These are phyloP conservation scores for Cyphomyrus discorhynchus DNA, from an alignment of 2,113 vertebrate genomes.

Conservation along the genomic window DNA sequence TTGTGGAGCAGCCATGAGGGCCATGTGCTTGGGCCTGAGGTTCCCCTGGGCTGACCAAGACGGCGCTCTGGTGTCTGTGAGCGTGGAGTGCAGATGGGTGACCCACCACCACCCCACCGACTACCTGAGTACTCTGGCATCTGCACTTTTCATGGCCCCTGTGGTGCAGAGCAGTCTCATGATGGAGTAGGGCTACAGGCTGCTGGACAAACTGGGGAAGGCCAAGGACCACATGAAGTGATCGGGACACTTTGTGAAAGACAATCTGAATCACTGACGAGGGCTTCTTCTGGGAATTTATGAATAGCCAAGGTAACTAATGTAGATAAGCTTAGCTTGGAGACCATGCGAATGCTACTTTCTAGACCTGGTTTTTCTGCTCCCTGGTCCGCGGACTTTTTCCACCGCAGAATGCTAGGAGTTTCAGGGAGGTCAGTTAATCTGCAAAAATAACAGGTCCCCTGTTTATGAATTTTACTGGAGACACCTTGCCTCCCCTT, in stretches of 20 bases:
- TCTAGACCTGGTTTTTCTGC: not conserved
- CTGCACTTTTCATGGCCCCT: constrained; percentile 65
- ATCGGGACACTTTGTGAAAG: constrained; percentile 47
- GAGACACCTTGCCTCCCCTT: not conserved
- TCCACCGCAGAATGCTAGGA: not conserved
- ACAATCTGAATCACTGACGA: constrained; percentile 68
- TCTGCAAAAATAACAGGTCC: not conserved
- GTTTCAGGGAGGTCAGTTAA: not conserved
- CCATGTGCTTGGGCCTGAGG: constrained; percentile 73
- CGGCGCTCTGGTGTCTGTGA: too few relatives aligned
- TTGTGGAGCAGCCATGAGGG: constrained; percentile 74
- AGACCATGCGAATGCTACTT: not conserved
- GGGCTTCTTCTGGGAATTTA: too few relatives aligned
- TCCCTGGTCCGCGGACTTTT: not conserved
- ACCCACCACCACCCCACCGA: too few relatives aligned
- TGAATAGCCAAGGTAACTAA: too few relatives aligned
- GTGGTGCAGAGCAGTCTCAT: constrained; percentile 51
- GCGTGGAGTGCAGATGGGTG: too few relatives aligned
- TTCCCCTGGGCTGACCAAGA: constrained; percentile 49
- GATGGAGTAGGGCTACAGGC: constrained; percentile 51
- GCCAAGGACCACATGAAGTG: constrained; percentile 56
- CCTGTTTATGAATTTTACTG: not conserved
- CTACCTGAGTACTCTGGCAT: constrained; percentile 40
- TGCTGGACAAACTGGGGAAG: constrained; percentile 35
- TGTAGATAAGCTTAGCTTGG: too few relatives aligned